Percentiles rank a stretch among this genome's conserved stretches.
Evolutionary conservation across 2,888 invertebrate genomes (phyloP).

Genomic region (Lydus trimaculatus): DNA sequence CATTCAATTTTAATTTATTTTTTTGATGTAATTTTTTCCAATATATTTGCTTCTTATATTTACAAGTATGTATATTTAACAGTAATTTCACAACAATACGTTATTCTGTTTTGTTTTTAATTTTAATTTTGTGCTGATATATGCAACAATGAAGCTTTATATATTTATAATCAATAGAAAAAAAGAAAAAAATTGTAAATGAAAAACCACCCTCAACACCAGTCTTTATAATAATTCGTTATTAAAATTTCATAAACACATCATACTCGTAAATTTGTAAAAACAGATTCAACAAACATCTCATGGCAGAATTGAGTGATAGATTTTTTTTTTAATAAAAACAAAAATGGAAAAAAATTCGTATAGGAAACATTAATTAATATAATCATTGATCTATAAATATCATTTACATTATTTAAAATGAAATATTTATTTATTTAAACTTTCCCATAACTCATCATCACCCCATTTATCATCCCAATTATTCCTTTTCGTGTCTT

Average conservation of each 20-base stretch:
- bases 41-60: neutral
- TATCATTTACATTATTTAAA: neutral
- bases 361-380: neutral
- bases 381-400: neutral
- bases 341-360: neutral
- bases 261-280: neutral
- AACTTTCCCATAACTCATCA: conserved; percentile 69
- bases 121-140: neutral
- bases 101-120: neutral
- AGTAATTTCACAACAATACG: neutral
- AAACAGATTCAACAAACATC: neutral
- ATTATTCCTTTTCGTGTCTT: conserved; percentile 51
- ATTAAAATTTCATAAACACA: neutral
- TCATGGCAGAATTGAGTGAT: neutral
- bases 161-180: neutral
- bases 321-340: neutral
- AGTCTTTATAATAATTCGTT: neutral
- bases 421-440: conserved; percentile 63
- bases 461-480: conserved; percentile 64
- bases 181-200: neutral
- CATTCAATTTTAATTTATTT: neutral
- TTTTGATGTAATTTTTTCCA: neutral
- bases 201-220: neutral
- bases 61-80: neutral
- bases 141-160: neutral